Percentiles rank a stretch among this genome's conserved stretches.
Conservation (phyloP, 2,113 vertebrate genomes). For the Tiliqua scincoides region DNA sequence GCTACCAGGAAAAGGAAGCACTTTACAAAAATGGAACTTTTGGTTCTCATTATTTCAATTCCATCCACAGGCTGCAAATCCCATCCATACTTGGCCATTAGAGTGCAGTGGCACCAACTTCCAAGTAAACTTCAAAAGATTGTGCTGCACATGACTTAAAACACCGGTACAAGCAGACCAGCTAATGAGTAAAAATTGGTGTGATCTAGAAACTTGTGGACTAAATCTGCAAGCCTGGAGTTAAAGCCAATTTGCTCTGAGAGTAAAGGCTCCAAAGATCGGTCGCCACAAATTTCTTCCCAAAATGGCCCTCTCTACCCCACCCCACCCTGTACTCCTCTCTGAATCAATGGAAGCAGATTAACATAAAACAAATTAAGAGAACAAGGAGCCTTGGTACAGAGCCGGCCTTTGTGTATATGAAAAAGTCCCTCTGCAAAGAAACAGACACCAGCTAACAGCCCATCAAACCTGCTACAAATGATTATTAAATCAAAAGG, state of each 20-base stretch:
- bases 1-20: too few species aligned
- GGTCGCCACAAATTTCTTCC: background rate
- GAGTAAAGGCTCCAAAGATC: slow-evolving; percentile 44
- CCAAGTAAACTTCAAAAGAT: background rate
- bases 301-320: slow-evolving; percentile 30
- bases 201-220: background rate
- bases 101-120: background rate
- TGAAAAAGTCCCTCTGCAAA: slow-evolving; percentile 24
- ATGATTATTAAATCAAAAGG: slow-evolving; percentile 66
- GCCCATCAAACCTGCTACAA: slow-evolving; percentile 18
- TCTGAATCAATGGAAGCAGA: slow-evolving; percentile 46
- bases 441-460: slow-evolving; percentile 29
- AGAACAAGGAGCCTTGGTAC: slow-evolving; percentile 39
- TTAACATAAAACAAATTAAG: slow-evolving; percentile 37
- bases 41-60: background rate
- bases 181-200: background rate
- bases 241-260: slow-evolving; percentile 10
- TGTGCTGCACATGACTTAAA: background rate
- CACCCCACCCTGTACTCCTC: slow-evolving; percentile 34
- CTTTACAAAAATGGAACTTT: background rate
- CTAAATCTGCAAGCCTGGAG: background rate
- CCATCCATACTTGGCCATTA: background rate
- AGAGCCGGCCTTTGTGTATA: slow-evolving; percentile 33
- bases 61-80: background rate
- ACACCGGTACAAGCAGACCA: background rate